phyloP scores from a whole-genome alignment of 2,797 vertebrate species.

The Acridotheres tristis region DNA sequence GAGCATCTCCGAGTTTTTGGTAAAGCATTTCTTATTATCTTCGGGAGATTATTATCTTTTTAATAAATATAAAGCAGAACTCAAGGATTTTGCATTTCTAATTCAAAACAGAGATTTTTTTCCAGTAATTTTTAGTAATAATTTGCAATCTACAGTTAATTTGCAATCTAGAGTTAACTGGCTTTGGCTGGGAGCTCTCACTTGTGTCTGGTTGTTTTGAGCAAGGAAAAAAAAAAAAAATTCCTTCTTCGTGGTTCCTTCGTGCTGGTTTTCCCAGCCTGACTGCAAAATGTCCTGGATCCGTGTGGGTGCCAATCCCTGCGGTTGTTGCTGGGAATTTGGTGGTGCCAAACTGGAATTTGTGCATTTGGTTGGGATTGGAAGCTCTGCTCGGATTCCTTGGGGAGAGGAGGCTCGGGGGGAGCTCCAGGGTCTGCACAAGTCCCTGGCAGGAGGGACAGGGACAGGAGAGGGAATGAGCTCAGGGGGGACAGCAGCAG shows the following conservation, averaged over 20 bases:
- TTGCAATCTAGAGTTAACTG: no score
- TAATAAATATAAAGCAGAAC: neutral
- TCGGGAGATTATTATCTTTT: neutral
- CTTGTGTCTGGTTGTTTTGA: neutral
- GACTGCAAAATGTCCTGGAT: rapidly evolving
- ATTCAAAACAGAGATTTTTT: neutral
- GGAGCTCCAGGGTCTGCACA: neutral
- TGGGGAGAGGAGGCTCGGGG: neutral
- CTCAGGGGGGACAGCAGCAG: neutral
- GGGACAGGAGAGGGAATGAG: neutral
- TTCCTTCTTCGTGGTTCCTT: neutral
- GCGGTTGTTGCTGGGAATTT: neutral
- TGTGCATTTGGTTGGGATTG: neutral
- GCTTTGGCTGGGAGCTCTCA: neutral
- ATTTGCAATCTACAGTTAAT: neutral
- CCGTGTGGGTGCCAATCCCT: neutral
- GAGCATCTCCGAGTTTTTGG: neutral
- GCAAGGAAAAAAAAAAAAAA: neutral
- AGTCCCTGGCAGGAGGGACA: neutral
- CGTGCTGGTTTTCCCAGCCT: neutral
- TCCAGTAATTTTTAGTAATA: neutral
- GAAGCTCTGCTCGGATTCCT: rapidly evolving
- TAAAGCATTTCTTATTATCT: neutral
- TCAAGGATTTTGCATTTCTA: neutral
- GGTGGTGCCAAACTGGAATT: neutral